Conservation (phyloP, 2,113 vertebrate genomes). For the Zosterops borbonicus region DNA sequence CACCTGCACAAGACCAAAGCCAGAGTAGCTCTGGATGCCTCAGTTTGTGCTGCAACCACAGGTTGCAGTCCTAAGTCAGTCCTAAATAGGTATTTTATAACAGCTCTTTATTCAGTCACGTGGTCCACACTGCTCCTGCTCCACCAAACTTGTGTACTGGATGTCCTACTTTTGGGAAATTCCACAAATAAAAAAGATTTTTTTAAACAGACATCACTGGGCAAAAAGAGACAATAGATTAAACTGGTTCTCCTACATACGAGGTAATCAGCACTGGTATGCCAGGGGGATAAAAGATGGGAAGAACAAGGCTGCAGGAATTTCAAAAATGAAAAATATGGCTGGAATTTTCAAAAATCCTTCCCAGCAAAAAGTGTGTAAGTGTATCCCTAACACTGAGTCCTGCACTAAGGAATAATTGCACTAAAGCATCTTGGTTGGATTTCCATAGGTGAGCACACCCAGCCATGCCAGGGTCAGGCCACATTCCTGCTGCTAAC, state of each 20-base stretch:
- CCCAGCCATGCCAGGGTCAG: neutral
- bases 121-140: neutral
- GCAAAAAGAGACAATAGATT: neutral
- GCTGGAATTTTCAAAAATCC: neutral
- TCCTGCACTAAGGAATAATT: neutral
- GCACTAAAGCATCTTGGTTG: neutral
- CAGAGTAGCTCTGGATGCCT: neutral
- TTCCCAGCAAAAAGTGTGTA: neutral
- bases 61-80: neutral
- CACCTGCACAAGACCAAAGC: neutral
- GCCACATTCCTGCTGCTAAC: neutral
- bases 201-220: neutral
- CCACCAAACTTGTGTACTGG: neutral
- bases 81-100: neutral
- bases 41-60: neutral
- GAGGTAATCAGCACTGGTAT: neutral
- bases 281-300: neutral
- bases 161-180: neutral
- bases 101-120: neutral
- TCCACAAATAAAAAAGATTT: neutral
- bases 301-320: neutral
- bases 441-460: neutral
- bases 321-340: neutral
- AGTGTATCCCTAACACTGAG: neutral
- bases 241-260: neutral